Evolutionary conservation across 2,797 vertebrate species (phyloP).

Genomic region (Anabas testudineus): DNA sequence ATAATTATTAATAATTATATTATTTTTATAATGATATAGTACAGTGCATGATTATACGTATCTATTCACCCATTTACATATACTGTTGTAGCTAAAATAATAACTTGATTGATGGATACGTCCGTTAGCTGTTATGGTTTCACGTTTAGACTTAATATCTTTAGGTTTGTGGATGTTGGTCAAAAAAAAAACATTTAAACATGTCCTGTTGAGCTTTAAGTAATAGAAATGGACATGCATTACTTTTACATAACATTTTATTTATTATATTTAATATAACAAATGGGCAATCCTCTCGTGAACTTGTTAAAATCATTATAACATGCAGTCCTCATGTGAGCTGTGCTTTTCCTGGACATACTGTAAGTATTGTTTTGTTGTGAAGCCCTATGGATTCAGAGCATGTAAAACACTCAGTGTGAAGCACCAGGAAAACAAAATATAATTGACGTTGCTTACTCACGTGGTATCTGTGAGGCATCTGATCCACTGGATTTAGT

Average conservation of each 20-base stretch:
- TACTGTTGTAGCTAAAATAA: not conserved
- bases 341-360: not conserved
- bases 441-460: conserved; percentile 13
- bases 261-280: no score
- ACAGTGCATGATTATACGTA: not conserved
- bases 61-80: not conserved
- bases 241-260: not conserved
- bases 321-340: not conserved
- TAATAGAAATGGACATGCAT: not conserved
- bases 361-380: not conserved
- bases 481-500: conserved; percentile 77
- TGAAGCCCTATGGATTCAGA: not conserved
- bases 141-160: not conserved
- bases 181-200: not conserved
- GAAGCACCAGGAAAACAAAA: conserved; percentile 26
- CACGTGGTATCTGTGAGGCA: conserved; percentile 65
- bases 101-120: no score
- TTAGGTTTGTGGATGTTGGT: no score
- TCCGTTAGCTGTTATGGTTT: no score
- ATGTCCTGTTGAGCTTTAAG: no score
- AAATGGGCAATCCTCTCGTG: no score
- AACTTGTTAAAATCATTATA: no score
- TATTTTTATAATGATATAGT: no score
- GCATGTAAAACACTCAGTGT: not conserved
- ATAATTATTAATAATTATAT: no score